phyloP scores from a whole-genome alignment of 2,113 vertebrate genomes.

The Sorex fumeus region DNA sequence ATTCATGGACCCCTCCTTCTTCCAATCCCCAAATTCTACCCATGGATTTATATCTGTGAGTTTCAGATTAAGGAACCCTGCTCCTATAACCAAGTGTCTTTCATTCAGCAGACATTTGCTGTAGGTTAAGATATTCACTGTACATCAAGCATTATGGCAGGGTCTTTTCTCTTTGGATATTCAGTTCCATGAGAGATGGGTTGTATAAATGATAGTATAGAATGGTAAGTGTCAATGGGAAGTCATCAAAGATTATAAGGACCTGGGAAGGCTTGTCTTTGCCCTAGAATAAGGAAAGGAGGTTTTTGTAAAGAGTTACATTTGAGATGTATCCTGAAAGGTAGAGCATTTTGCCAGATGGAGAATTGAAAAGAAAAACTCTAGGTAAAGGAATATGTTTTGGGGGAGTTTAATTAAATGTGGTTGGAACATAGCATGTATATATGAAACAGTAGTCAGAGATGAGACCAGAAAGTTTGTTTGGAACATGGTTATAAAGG shows the following conservation, averaged over 20 bases:
- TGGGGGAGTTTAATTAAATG: slow-evolving; percentile 37
- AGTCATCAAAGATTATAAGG: slow-evolving; percentile 9
- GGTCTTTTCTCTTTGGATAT: slow-evolving; percentile 54
- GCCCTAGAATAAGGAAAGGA: slow-evolving; percentile 7
- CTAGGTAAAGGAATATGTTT: slow-evolving; percentile 38
- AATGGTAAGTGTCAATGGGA: not conserved
- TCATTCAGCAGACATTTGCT: not conserved
- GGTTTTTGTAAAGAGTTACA: slow-evolving; percentile 19
- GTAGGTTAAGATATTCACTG: not conserved
- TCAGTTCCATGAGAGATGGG: slow-evolving; percentile 21
- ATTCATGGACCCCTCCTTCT: not conserved
- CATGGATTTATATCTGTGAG: slow-evolving; percentile 1
- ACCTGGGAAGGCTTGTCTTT: not conserved
- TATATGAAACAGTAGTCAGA: not conserved
- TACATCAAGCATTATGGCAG: slow-evolving; percentile 17
- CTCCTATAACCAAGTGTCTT: slow-evolving; percentile 19
- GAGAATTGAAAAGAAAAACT: slow-evolving; percentile 52
- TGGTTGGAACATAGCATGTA: not conserved
- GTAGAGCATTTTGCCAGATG: slow-evolving; percentile 46
- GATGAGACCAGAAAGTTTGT: not conserved
- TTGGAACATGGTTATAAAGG: slow-evolving; percentile 25
- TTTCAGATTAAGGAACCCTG: slow-evolving; percentile 28
- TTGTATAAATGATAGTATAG: slow-evolving; percentile 34
- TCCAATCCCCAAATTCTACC: not conserved
- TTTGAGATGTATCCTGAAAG: slow-evolving; percentile 52